phyloP scores from a whole-genome alignment of 2,797 vertebrate species.

The Rhodeus uyekii region DNA sequence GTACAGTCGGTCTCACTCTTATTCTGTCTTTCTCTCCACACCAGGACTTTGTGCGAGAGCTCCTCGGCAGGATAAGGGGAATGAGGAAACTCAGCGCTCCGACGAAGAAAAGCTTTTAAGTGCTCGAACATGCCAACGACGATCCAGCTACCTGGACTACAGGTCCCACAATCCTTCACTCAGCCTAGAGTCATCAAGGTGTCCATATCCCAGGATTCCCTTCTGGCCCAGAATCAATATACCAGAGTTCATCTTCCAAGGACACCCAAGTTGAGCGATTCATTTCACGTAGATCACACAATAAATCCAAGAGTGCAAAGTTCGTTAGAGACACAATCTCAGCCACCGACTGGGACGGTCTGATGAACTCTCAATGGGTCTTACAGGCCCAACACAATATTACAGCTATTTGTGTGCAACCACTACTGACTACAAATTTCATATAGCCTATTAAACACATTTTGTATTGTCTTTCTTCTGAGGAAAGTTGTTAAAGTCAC shows the following conservation, averaged over 20 bases:
- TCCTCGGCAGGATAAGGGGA: constrained; percentile 93
- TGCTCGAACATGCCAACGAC: constrained; percentile 54
- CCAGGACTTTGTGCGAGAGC: constrained; percentile 92
- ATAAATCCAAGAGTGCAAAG: not conserved
- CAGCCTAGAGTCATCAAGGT: constrained; percentile 3
- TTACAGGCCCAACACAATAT: not conserved
- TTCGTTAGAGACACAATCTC: not conserved
- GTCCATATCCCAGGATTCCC: constrained; percentile 11
- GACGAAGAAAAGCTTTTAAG: constrained; percentile 94
- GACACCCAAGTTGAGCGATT: not conserved
- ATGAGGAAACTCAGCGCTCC: constrained; percentile 97
- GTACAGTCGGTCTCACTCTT: not conserved
- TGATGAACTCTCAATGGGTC: not conserved
- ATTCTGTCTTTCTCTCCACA: not conserved
- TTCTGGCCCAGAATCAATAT: constrained; percentile 34
- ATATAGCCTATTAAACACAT: not conserved
- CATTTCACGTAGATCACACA: not conserved
- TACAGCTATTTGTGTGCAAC: constrained; percentile 8
- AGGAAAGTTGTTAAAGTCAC: not conserved
- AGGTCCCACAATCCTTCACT: constrained; percentile 45
- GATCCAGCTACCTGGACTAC: constrained; percentile 50
- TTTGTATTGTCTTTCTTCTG: not conserved
- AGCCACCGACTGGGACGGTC: not conserved
- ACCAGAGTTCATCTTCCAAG: constrained; percentile 26
- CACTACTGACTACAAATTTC: not conserved